A percentile compares a stretch with the other conserved stretches of the same genome.
phyloP scores from a whole-genome alignment of 2,888 invertebrate genomes.

The Orchestes rusci region DNA sequence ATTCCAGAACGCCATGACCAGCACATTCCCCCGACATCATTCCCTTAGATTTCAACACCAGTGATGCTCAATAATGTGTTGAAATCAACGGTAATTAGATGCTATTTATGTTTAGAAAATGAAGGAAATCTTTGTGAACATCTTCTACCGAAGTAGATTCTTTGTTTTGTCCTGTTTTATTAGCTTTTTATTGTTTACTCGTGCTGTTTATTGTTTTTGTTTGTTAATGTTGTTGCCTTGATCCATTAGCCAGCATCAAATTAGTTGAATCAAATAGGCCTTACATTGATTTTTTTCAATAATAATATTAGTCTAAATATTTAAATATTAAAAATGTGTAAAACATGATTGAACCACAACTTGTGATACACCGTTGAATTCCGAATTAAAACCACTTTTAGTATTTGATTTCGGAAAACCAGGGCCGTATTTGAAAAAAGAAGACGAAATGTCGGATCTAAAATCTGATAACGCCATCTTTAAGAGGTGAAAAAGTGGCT shows the following conservation, averaged over 20 bases:
- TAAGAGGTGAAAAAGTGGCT: not conserved
- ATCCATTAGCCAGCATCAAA: too few species aligned
- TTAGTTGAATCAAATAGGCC: not conserved
- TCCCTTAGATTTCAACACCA: not conserved
- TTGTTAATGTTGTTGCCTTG: not conserved
- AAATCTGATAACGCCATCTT: not conserved
- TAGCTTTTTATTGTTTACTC: too few species aligned
- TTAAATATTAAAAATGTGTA: not conserved
- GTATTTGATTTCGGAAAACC: conserved; percentile 1
- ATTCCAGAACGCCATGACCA: not conserved
- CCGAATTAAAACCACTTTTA: conserved; percentile 2
- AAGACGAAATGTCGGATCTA: conserved; percentile 1
- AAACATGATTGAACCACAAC: not conserved
- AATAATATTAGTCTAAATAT: not conserved
- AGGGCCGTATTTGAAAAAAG: conserved; percentile 5
- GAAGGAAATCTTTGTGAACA: not conserved
- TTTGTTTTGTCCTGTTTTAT: too few species aligned
- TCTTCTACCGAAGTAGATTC: not conserved
- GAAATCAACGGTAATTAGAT: not conserved
- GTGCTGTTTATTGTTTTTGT: too few species aligned
- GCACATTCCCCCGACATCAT: not conserved
- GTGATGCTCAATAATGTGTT: not conserved
- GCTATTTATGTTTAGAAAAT: not conserved
- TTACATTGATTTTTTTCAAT: not conserved
- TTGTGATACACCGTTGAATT: conserved; percentile 3